phyloP scores from a whole-genome alignment of 2,113 vertebrate species.

The Microcebus murinus region DNA sequence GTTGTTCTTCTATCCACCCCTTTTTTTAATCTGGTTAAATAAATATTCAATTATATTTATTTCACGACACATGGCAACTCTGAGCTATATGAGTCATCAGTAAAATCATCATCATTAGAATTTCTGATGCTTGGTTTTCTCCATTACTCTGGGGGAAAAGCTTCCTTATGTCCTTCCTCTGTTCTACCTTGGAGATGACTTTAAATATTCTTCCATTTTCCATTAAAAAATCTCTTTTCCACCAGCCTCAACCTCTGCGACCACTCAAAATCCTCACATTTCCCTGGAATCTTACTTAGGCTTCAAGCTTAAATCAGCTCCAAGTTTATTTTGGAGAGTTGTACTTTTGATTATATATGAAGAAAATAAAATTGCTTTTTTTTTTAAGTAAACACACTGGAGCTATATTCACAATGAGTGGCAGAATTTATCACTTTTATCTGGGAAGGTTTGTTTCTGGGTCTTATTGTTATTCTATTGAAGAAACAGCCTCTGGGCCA shows the following conservation, averaged over 20 bases:
- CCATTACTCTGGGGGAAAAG: background rate
- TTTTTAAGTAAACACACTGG: background rate
- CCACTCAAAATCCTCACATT: background rate
- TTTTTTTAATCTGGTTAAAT: background rate
- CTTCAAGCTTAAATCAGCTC: background rate
- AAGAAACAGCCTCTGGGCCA: background rate
- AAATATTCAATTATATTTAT: constrained; percentile 28
- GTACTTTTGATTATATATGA: background rate
- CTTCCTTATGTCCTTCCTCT: background rate
- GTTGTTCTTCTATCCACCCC: background rate
- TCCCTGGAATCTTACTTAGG: constrained; percentile 1
- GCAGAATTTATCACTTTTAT: background rate
- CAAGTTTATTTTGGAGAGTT: background rate
- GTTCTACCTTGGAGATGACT: background rate
- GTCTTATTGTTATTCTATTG: background rate
- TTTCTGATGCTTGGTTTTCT: background rate
- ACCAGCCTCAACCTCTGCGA: background rate
- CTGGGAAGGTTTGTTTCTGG: background rate
- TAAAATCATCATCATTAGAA: background rate
- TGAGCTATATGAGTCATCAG: background rate
- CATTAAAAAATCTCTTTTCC: background rate
- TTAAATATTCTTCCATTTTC: constrained; percentile 15
- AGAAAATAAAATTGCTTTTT: background rate
- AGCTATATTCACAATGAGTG: background rate
- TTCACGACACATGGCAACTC: background rate